Evolutionary conservation across 2,797 vertebrate species (phyloP).

Genomic region (Gallinago nigripennis): DNA sequence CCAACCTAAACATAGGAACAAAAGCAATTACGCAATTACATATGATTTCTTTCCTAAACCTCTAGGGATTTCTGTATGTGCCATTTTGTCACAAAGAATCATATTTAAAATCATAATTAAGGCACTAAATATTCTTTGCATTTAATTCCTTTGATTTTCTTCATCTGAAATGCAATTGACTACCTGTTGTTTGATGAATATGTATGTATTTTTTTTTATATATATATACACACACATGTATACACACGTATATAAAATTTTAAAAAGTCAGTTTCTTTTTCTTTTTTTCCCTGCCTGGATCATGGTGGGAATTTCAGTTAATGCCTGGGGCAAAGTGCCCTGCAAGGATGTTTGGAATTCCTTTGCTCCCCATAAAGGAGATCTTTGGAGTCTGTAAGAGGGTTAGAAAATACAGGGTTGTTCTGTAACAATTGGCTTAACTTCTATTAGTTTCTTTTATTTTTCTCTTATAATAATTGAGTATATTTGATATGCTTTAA

Average conservation of each 20-base stretch:
- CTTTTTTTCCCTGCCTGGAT: conserved; percentile 12
- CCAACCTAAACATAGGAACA: neutral
- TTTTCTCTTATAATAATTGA: conserved; percentile 1
- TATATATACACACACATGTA: neutral
- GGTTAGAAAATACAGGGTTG: neutral
- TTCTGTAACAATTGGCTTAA: neutral
- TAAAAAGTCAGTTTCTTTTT: neutral
- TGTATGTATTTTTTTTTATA: neutral
- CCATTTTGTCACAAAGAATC: neutral
- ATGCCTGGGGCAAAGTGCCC: conserved; percentile 58
- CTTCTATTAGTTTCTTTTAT: neutral
- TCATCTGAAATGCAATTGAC: neutral
- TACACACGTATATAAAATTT: accelerated
- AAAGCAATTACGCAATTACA: neutral
- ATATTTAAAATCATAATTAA: neutral
- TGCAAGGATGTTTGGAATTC: conserved; percentile 72
- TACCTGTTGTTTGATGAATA: neutral
- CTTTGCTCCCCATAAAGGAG: conserved; percentile 64
- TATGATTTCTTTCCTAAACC: neutral
- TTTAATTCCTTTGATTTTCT: neutral
- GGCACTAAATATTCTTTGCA: neutral
- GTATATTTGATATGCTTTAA: neutral
- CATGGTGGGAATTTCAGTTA: conserved; percentile 64
- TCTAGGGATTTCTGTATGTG: neutral
- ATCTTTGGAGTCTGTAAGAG: conserved; percentile 53